Conservation (phyloP, 2,888 invertebrate genomes). For the Matsumyia berberina region DNA sequence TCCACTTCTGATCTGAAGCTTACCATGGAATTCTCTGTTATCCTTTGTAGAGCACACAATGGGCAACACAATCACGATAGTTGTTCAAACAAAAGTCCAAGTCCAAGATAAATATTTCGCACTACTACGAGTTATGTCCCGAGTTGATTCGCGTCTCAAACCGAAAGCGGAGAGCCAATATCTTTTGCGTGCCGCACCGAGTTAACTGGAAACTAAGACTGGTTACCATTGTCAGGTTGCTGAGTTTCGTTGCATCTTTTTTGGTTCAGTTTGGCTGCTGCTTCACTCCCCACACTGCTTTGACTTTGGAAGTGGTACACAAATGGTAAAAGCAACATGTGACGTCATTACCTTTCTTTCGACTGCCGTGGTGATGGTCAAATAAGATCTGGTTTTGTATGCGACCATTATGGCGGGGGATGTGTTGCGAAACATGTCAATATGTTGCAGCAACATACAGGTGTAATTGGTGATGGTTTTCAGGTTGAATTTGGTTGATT, state of each 20-base stretch:
- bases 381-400: constrained; percentile 23
- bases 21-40: constrained; percentile 48
- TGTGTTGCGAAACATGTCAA: constrained; percentile 21
- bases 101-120: constrained; percentile 23
- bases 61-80: constrained; percentile 4
- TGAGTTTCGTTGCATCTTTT: constrained; percentile 58
- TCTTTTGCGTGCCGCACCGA: constrained; percentile 53
- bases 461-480: not conserved
- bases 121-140: not conserved
- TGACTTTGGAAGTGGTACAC: constrained; percentile 56
- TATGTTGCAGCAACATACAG: constrained; percentile 60
- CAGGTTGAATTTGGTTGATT: constrained; percentile 1
- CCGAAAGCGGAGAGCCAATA: constrained; percentile 35
- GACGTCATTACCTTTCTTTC: constrained; percentile 70
- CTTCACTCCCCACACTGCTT: constrained; percentile 22
- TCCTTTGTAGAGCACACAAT: constrained; percentile 8
- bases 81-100: constrained; percentile 6
- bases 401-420: constrained; percentile 6
- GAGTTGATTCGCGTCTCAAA: constrained; percentile 4
- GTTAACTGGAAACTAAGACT: constrained; percentile 65
- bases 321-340: constrained; percentile 60
- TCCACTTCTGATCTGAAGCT: constrained; percentile 33
- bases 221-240: constrained; percentile 47
- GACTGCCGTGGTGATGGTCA: constrained; percentile 28
- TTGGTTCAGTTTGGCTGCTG: constrained; percentile 47